Percentiles rank a stretch among this genome's conserved stretches.
Evolutionary conservation across 1,140 invertebrate species (phyloP).

Genomic region (Drosophila subpulchrella): DNA sequence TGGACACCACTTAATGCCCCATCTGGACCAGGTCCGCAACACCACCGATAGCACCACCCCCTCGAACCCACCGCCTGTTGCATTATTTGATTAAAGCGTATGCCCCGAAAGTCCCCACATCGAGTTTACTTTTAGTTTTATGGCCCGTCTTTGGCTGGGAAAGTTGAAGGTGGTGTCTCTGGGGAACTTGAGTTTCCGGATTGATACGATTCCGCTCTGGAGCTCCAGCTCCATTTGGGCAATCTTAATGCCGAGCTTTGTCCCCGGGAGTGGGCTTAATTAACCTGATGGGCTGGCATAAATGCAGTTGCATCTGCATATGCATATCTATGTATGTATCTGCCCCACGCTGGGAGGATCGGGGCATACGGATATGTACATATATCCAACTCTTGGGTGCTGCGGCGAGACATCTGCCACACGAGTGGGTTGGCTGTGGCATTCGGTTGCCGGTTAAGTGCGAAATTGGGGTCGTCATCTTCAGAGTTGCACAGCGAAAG

Average conservation of each 20-base stretch:
- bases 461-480: constrained; percentile 68
- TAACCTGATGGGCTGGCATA: constrained; percentile 51
- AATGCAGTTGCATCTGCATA: constrained; percentile 19
- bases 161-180: constrained; percentile 32
- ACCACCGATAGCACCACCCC: not conserved
- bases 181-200: constrained; percentile 23
- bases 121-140: constrained; percentile 18
- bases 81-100: constrained; percentile 66
- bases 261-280: constrained; percentile 35
- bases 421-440: constrained; percentile 36
- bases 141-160: not conserved
- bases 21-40: constrained; percentile 23
- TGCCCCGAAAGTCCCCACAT: constrained; percentile 2
- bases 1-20: constrained; percentile 23
- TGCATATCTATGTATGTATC: not conserved
- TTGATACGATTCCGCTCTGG: constrained; percentile 16
- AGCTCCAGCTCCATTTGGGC: constrained; percentile 5
- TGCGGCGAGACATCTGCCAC: constrained; percentile 43
- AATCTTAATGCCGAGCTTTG: constrained; percentile 2
- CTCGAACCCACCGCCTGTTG: constrained; percentile 11
- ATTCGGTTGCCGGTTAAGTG: constrained; percentile 58
- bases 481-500: constrained; percentile 14
- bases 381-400: not conserved
- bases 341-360: not conserved
- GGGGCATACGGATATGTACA: not conserved